phyloP scores from a whole-genome alignment of 1,140 invertebrate species.

The Drosophila tani region DNA sequence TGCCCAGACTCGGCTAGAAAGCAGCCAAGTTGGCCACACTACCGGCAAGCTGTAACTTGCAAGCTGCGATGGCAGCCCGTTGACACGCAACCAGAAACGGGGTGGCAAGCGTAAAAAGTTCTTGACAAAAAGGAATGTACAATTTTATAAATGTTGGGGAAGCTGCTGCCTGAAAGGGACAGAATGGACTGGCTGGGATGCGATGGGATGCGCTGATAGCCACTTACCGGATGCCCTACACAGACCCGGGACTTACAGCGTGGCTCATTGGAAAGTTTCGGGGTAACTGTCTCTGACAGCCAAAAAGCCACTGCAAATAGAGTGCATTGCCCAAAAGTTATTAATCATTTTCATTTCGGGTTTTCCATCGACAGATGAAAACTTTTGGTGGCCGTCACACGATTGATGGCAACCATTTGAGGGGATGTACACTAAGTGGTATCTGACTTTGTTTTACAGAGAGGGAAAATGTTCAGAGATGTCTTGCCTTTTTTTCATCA shows the following conservation, averaged over 20 bases:
- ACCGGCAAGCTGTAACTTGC: neutral
- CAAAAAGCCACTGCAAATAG: neutral
- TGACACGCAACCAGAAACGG: slow-evolving; percentile 49
- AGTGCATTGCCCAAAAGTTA: slow-evolving; percentile 32
- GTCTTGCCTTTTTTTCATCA: neutral
- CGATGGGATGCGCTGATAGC: slow-evolving; percentile 32
- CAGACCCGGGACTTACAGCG: slow-evolving; percentile 23
- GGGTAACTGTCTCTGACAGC: slow-evolving; percentile 41
- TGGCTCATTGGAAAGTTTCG: slow-evolving; percentile 31
- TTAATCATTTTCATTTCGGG: slow-evolving; percentile 42
- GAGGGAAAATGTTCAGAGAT: neutral
- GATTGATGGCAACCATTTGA: slow-evolving; percentile 15
- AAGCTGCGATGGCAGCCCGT: slow-evolving; percentile 34
- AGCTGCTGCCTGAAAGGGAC: slow-evolving; percentile 23
- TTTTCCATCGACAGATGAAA: slow-evolving; percentile 10
- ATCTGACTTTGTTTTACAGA: neutral
- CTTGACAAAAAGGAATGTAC: slow-evolving; percentile 52
- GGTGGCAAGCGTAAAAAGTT: slow-evolving; percentile 49
- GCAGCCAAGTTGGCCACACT: neutral
- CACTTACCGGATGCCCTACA: slow-evolving; percentile 51
- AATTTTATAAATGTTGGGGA: slow-evolving; percentile 48
- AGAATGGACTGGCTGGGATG: slow-evolving; percentile 16
- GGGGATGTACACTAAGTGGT: neutral
- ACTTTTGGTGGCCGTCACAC: slow-evolving; percentile 8
- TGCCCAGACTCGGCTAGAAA: slow-evolving; percentile 7